Conservation (phyloP, 2,888 invertebrate species). For the Ophion ventricosus region DNA sequence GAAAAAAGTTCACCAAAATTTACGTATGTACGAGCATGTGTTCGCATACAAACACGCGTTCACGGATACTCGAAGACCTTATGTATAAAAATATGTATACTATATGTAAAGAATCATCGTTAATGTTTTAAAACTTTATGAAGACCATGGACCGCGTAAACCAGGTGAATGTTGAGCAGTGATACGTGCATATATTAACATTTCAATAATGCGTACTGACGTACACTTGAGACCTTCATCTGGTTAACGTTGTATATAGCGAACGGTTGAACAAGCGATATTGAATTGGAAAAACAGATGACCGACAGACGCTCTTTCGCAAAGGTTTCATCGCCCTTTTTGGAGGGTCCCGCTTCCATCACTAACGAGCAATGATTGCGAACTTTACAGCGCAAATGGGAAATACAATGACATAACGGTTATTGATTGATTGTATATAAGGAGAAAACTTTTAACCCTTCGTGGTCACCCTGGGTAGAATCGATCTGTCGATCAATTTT, state of each 20-base stretch:
- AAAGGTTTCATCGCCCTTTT: neutral
- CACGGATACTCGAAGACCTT: conserved; percentile 31
- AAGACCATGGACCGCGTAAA: conserved; percentile 59
- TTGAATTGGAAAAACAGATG: conserved; percentile 29
- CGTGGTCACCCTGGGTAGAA: too few species aligned
- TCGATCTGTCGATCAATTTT: too few species aligned
- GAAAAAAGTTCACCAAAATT: conserved; percentile 24
- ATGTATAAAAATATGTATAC: conserved; percentile 72
- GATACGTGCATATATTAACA: conserved; percentile 7
- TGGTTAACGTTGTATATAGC: conserved; percentile 24
- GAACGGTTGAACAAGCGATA: conserved; percentile 11
- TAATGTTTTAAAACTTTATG: conserved; percentile 81
- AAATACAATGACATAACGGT: neutral
- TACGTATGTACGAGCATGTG: conserved; percentile 36
- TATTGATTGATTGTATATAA: neutral
- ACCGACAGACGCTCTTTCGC: neutral
- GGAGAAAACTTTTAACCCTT: neutral
- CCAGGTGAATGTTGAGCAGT: conserved; percentile 31
- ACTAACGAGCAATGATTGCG: neutral
- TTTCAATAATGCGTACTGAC: neutral
- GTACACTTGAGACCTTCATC: conserved; percentile 20
- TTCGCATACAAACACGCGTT: conserved; percentile 43
- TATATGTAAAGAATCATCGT: conserved; percentile 74
- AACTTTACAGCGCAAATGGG: neutral
- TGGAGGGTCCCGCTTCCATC: too few species aligned